Evolutionary conservation across 2,113 vertebrate genomes (phyloP).

Genomic region (Melospiza georgiana): DNA sequence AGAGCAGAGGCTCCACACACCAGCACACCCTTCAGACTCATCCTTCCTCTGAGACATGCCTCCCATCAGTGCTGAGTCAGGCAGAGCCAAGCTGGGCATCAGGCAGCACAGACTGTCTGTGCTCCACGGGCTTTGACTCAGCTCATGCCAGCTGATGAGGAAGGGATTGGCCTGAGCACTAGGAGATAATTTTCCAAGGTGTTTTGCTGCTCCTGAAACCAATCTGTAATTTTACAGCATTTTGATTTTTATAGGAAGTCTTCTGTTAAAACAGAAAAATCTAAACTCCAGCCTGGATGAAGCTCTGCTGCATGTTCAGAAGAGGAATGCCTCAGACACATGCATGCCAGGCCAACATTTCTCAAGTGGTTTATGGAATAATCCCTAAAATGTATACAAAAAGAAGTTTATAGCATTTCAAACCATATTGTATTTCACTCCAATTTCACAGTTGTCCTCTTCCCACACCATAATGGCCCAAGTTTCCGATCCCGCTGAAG

Average conservation of each 20-base stretch:
- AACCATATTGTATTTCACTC: background rate
- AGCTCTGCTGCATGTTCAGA: background rate
- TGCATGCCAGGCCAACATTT: background rate
- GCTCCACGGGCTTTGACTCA: fast-evolving
- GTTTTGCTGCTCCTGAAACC: background rate
- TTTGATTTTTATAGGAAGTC: background rate
- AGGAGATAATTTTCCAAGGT: background rate
- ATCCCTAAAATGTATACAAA: background rate
- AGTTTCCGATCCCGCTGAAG: background rate
- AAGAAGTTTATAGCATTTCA: background rate
- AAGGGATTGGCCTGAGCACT: background rate
- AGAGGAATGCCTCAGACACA: background rate
- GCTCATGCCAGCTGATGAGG: background rate
- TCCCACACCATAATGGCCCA: background rate
- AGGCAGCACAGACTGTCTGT: background rate
- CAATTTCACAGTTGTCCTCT: background rate
- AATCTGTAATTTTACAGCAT: background rate
- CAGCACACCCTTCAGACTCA: background rate
- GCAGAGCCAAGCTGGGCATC: background rate
- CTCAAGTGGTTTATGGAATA: background rate
- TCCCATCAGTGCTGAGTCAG: background rate
- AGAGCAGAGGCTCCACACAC: background rate
- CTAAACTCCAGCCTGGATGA: background rate
- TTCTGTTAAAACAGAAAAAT: background rate
- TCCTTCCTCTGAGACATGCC: background rate